Percentiles rank a stretch among this genome's conserved stretches.
Evolutionary conservation across 2,888 invertebrate genomes (phyloP).

Genomic region (Arge pagana): DNA sequence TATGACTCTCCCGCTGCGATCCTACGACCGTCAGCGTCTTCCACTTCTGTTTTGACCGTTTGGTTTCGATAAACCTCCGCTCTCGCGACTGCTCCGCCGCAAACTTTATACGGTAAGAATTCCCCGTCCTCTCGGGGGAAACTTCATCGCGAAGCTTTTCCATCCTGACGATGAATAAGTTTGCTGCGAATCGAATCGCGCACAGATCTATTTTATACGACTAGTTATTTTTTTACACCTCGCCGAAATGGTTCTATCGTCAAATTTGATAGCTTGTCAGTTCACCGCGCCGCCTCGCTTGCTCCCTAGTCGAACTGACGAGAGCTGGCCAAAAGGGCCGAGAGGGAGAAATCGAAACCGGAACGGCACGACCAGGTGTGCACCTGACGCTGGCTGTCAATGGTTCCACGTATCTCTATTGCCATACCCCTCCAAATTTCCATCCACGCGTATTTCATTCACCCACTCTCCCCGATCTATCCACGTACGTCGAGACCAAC

Average conservation of each 20-base stretch:
- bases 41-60: conserved; percentile 49
- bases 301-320: too few relatives aligned
- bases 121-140: background rate
- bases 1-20: conserved; percentile 57
- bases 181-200: background rate
- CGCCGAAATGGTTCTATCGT: conserved; percentile 6
- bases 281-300: too few relatives aligned
- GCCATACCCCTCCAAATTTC: conserved; percentile 30
- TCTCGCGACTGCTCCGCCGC: conserved; percentile 21
- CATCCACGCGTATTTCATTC: conserved; percentile 8
- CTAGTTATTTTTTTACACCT: too few relatives aligned
- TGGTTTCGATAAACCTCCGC: conserved; percentile 26
- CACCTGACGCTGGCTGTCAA: conserved; percentile 47
- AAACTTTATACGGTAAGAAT: conserved; percentile 4
- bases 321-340: too few relatives aligned
- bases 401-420: conserved; percentile 37
- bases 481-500: background rate
- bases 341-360: too few relatives aligned
- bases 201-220: background rate
- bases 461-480: background rate
- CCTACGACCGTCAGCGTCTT: conserved; percentile 29
- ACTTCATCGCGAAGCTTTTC: background rate
- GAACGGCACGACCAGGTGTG: conserved; percentile 45
- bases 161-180: background rate
- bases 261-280: conserved; percentile 18